Conservation (phyloP, 2,888 invertebrate species). For the Dioctria rufipes region DNA sequence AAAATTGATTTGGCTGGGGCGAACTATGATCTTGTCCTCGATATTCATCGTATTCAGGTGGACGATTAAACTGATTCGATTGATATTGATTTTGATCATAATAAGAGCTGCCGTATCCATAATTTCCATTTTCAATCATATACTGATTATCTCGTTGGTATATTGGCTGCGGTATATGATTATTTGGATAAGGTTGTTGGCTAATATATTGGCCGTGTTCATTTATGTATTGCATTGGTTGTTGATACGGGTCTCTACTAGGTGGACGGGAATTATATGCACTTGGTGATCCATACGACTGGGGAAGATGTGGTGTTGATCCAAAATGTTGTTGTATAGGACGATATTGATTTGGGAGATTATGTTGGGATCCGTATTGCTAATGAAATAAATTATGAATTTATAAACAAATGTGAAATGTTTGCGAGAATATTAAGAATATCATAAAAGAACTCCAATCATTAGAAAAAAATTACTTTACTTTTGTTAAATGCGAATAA, state of each 20-base stretch:
- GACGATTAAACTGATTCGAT: slow-evolving; percentile 65
- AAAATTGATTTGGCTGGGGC: slow-evolving; percentile 78
- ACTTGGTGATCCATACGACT: slow-evolving; percentile 66
- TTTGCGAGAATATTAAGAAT: slow-evolving; percentile 8
- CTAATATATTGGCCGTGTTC: slow-evolving; percentile 70
- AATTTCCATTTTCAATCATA: slow-evolving; percentile 71
- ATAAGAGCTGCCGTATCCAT: slow-evolving; percentile 56
- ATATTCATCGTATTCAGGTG: slow-evolving; percentile 74
- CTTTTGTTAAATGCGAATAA: too few relatives aligned
- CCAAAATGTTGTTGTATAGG: slow-evolving; percentile 68
- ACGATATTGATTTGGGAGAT: slow-evolving; percentile 71
- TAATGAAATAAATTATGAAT: slow-evolving; percentile 64
- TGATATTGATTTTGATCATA: slow-evolving; percentile 60
- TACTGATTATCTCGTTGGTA: slow-evolving; percentile 74
- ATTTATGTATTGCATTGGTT: slow-evolving; percentile 68
- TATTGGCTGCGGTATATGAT: slow-evolving; percentile 71
- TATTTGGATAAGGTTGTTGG: slow-evolving; percentile 65
- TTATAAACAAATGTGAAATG: slow-evolving; percentile 26
- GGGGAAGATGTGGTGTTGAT: slow-evolving; percentile 70
- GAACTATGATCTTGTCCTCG: slow-evolving; percentile 66
- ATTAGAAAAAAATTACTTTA: too few relatives aligned
- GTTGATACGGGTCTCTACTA: slow-evolving; percentile 70
- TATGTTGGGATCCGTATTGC: slow-evolving; percentile 74
- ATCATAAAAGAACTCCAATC: slow-evolving; percentile 18
- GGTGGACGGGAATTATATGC: slow-evolving; percentile 69